Base-by-base conservation (phyloP, 2,888 invertebrate species). In the Abrostola triplasia region DNA sequence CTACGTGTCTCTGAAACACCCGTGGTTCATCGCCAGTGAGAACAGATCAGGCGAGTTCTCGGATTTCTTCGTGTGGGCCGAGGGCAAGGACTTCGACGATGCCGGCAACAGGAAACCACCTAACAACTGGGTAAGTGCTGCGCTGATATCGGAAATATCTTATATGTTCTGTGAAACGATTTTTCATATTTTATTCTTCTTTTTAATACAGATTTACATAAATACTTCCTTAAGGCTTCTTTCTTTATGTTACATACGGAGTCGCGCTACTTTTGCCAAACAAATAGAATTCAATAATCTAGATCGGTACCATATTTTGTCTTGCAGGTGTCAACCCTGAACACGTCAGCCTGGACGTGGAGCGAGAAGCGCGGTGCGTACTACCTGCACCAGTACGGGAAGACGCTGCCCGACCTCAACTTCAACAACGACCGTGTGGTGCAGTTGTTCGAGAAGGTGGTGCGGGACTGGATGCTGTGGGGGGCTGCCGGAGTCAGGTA, bases 401-500 rank as follows among this genome's bases (percentile, higher is more conserved):
- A 86, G 0, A 92, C 95, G 12, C 96, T 96, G 81, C 97, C 98
- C 0, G 98, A 98, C 86, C 95, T 99, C 5, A 98, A 98, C 92
- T 97, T 97, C 95, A 95, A 96, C 64, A 97, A 98, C 83, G 90
- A 95, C 0, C 85, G 88, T 0, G 97, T 98, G 0, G 94, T 96
- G 5, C 84, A 94, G 0, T 96, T 96, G 84, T 96, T 98, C 75
- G 93, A 96, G 80, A 91, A 94, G 0, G 96, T 97, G 0, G 87
- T 99, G 0, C 89, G 92, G 44, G 96, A 95, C 75, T 98, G 98
- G 96, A 84, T 98, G 70, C 92, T 95, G 5, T 93, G 96, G 5
- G 99, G 98, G 0, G 96, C 98, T 0, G 96, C 95, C 72, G 99
- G 99, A 5, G 96, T 99, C 82, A 96, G 98, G 83, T 94, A 85